Conservation (phyloP, 2,888 invertebrate genomes). For the Dryococelus australis region DNA sequence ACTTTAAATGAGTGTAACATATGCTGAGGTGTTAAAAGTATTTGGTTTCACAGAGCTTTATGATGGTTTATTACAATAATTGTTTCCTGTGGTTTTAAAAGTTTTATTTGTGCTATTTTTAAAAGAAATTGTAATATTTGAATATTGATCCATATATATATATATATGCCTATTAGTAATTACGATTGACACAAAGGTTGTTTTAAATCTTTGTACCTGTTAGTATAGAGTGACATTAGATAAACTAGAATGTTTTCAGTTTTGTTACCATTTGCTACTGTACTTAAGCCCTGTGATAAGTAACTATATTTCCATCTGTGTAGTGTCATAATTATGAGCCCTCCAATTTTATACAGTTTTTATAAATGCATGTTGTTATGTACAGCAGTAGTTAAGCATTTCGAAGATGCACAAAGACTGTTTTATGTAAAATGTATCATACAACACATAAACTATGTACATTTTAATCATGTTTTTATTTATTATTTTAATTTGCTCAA, state of each 20-base stretch:
- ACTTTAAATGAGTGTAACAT: not conserved
- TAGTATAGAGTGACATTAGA: not conserved
- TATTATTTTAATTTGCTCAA: too few relatives aligned
- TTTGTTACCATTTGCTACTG: not conserved
- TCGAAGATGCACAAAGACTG: not conserved
- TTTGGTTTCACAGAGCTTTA: not conserved
- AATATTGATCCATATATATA: not conserved
- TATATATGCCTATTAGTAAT: not conserved
- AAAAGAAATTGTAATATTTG: not conserved
- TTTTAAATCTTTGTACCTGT: not conserved
- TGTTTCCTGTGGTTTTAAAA: not conserved
- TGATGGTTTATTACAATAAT: not conserved
- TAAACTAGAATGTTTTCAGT: not conserved
- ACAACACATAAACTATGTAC: not conserved
- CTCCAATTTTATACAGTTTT: not conserved
- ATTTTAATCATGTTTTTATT: not conserved
- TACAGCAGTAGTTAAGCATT: not conserved
- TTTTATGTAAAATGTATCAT: not conserved
- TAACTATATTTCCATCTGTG: not conserved
- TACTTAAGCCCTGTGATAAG: slow-evolving; percentile 9
- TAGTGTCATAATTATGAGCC: not conserved
- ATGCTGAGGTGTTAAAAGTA: too few relatives aligned
- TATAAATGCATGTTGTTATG: not conserved
- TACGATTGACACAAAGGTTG: not conserved
- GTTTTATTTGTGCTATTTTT: not conserved